Base-by-base conservation (phyloP, 92 coral and sea anemone genomes). In the Phenganax marumi region DNA sequence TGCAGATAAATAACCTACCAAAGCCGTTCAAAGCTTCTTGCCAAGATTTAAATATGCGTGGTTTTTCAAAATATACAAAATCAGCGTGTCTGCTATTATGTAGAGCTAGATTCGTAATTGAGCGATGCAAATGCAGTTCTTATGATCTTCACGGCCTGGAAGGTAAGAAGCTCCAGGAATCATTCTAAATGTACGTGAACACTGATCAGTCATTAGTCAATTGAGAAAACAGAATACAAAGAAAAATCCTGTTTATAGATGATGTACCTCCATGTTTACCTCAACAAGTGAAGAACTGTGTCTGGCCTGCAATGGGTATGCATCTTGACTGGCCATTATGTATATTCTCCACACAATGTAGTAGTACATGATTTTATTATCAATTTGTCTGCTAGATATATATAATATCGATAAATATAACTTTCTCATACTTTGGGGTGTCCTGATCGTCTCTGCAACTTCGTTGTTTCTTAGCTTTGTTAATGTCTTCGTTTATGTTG, bases 301-400 rank as follows among this genome's bases (percentile, higher is more conserved):
- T 94, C 21, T 92, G 98, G 98, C 98, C 98, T 5, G 98, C 97
- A 6, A 94, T 94, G 98, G 97, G 98, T 94, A 86, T 85, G 92
- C 73, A 39, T 61, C 5, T 74, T 26, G 21, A 26, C 10, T 74
- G 18, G 14, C 43, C 5, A 33, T 33, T 33, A 33, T 1, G 43
- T 5, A 33, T 33, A 5, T 33, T 1, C 5, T 33, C 43, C 5
- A 5, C 43, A 33, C 43, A 33, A 5, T 33, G 43, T 5, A 33
- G 43, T 5, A 33, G 43, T 33, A 33, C 43, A 2, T 33, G 43
- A 33, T 33, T 33, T 33, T 33, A n/a, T 33, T 33, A 2, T 33
- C 43, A 33, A 33, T 33, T 33, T 33, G 5, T 33, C 43, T 33
- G 43, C 43, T 33, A 33, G 2, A 33, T 33, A 33, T 5, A 5